Conservation (phyloP, 2,113 vertebrate species). For the Podiceps cristatus region DNA sequence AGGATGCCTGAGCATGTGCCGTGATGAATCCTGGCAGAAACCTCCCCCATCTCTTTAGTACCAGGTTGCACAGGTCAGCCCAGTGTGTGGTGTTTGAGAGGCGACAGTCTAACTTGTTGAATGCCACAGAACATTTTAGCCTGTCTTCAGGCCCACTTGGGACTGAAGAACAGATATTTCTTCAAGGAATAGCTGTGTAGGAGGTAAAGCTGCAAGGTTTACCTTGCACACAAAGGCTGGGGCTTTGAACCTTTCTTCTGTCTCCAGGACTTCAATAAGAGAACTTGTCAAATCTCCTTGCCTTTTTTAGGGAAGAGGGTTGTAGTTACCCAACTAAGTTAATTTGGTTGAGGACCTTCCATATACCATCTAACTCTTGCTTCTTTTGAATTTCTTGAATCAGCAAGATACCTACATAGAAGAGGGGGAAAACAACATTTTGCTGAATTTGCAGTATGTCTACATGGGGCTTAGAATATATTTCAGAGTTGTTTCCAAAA, state of each 20-base stretch:
- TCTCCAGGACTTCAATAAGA: not conserved
- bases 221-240: not conserved
- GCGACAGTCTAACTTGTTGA: not conserved
- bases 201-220: not conserved
- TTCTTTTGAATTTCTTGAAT: not conserved
- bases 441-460: not conserved
- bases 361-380: not conserved
- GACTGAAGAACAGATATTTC: not conserved
- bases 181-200: not conserved
- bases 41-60: not conserved
- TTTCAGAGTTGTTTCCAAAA: not conserved
- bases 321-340: not conserved
- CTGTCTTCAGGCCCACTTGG: not conserved
- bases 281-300: not conserved
- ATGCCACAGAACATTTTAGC: accelerated
- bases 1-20: not conserved
- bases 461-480: not conserved
- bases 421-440: not conserved
- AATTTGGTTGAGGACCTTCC: not conserved
- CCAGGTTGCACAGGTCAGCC: not conserved
- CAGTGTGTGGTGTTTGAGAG: not conserved
- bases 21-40: not conserved
- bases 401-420: not conserved
- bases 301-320: not conserved
- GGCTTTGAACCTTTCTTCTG: not conserved